A percentile compares a stretch with the other conserved stretches of the same genome.
phyloP scores from a whole-genome alignment of 2,113 vertebrate species.

The Corythoichthys intestinalis region DNA sequence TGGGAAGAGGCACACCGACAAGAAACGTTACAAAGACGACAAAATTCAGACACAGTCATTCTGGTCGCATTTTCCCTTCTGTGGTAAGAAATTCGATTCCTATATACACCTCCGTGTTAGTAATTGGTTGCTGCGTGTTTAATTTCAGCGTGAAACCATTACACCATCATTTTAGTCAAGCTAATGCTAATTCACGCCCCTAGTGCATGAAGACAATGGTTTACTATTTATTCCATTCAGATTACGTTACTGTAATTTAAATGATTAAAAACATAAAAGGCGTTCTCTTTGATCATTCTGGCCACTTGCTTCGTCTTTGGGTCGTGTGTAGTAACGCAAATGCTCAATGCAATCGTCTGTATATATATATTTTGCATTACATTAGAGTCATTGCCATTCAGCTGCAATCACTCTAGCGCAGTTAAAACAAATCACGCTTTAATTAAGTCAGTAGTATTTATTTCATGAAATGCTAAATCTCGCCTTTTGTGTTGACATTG shows the following conservation, averaged over 20 bases:
- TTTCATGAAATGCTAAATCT: slow-evolving; percentile 23
- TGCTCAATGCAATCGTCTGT: not conserved
- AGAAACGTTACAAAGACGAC: slow-evolving; percentile 5
- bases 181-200: not conserved
- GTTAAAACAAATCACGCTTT: not conserved
- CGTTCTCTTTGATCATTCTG: not conserved
- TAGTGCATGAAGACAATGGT: not conserved
- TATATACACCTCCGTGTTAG: not conserved
- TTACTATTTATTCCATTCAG: not conserved
- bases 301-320: not conserved
- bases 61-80: slow-evolving; percentile 20
- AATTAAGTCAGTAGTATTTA: not conserved
- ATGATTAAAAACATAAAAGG: too few relatives aligned
- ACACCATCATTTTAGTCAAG: not conserved
- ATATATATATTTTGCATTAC: not conserved
- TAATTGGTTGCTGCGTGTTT: not conserved
- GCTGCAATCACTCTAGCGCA: not conserved
- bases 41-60: slow-evolving; percentile 14
- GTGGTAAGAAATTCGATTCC: slow-evolving; percentile 46
- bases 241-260: not conserved
- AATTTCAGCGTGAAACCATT: slow-evolving; percentile 7
- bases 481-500: slow-evolving; percentile 4
- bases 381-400: not conserved
- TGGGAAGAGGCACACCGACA: slow-evolving; percentile 2
- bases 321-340: not conserved